These are phyloP conservation scores for Lithodes maja DNA, from an alignment of 2,888 invertebrate genomes.

Conservation along the genomic window DNA sequence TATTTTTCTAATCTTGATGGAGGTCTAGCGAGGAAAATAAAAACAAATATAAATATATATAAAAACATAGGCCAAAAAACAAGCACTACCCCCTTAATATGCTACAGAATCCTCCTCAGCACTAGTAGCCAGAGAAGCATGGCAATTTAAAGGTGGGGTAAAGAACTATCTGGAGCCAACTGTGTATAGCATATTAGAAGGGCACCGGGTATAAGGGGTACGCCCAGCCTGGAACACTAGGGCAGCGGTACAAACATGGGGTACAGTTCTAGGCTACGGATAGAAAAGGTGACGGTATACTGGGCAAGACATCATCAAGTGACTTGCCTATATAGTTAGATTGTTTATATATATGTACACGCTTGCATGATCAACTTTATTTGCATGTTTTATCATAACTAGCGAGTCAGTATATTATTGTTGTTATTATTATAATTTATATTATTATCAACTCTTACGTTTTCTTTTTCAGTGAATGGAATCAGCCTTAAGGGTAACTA, in stretches of 20 bases:
- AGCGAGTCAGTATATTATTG: background rate
- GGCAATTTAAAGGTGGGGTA: too few relatives aligned
- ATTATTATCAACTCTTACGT: too few relatives aligned
- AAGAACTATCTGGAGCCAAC: too few relatives aligned
- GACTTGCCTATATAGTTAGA: background rate
- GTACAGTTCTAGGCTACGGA: constrained; percentile 2
- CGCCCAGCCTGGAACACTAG: background rate
- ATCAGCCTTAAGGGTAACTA: background rate
- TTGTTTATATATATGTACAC: constrained; percentile 1
- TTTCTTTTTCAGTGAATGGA: background rate
- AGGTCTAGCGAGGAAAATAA: too few relatives aligned
- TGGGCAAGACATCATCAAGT: background rate
- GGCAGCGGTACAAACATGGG: constrained; percentile 4
- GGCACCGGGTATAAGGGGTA: too few relatives aligned
- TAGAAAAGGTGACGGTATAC: constrained; percentile 15
- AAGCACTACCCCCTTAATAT: too few relatives aligned
- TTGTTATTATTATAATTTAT: background rate
- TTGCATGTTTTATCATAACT: background rate
- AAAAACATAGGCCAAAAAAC: too few relatives aligned
- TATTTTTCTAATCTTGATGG: too few relatives aligned
- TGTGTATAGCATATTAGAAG: too few relatives aligned
- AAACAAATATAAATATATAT: too few relatives aligned
- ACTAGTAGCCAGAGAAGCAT: too few relatives aligned
- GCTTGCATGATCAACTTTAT: background rate
- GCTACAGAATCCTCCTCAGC: too few relatives aligned